Evolutionary conservation across 2,113 vertebrate genomes (phyloP), one percentile per base, ranked within the genome.

Genomic region (Zapus hudsonius): DNA sequence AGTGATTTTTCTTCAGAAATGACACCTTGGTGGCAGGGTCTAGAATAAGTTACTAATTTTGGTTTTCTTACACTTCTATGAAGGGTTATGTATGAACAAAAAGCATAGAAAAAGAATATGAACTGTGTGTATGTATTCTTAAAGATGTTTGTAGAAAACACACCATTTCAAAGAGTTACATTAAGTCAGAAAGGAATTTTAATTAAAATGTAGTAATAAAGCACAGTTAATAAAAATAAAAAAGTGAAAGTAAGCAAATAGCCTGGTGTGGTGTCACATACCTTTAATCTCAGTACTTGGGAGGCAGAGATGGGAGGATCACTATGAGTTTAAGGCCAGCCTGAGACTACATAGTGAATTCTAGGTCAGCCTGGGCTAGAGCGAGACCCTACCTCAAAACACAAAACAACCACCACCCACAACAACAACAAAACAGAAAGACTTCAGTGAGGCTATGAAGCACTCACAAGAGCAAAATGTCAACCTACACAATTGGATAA

Each of bases 1-100:
- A 80, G 52, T 66, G 7, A n/a, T 31, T 16, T 81, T 27, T 47
- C 10, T 52, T 92, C 16, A 78, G 33, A 92, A 92, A 31, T 1
- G 86, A 38, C 22, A 11, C 17, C 63, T 76, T 70, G 7, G 33
- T 84, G 72, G 42, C 55, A 64, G 44, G 5, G 7, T 80, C 44
- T 87, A 91, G 63, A 91, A 84, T 40, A 82, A 52, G 12, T 73
- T 76, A n/a, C 31, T 90, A 61, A 87, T 91, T 93, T 89, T 87
- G 66, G 63, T 91, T 87, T 69, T 94, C 7, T 52, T 81, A 57
- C 40, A 72, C 44, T 57, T 78, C 2, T 64, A 74, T 31, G 47
- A 23, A 42, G 78, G 74, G 3, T 86, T 72, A 80, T 42, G 0
- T 33, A 29, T 80, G 44, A 74, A 1, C 73, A 79, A 73, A 84